phyloP scores from a whole-genome alignment of 2,113 vertebrate species.

The Eulemur rufifrons region DNA sequence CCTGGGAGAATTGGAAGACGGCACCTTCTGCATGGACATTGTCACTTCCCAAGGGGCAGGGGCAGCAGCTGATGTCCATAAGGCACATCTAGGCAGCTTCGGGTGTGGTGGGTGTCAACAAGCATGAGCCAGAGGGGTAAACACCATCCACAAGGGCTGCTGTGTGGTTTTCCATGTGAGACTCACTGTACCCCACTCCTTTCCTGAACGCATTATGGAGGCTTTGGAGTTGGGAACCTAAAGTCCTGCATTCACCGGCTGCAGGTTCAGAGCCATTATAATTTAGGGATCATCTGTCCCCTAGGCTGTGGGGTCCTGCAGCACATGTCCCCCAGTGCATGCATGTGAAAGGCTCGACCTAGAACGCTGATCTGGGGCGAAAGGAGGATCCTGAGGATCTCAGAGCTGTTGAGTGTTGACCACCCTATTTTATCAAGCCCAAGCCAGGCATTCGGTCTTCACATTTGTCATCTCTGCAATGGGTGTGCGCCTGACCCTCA shows the following conservation, averaged over 20 bases:
- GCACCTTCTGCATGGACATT: background rate
- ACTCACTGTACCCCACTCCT: background rate
- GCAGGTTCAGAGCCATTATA: background rate
- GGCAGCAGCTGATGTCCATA: background rate
- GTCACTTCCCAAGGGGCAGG: background rate
- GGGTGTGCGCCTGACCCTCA: background rate
- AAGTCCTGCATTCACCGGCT: too few species aligned
- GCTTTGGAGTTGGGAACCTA: background rate
- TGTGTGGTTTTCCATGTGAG: background rate
- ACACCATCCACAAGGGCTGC: background rate
- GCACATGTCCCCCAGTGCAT: accelerated
- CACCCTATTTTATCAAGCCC: background rate
- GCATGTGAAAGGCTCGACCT: background rate
- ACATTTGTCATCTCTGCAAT: background rate
- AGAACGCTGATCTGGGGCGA: background rate
- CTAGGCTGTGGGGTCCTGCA: background rate
- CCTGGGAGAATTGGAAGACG: background rate
- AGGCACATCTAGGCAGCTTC: background rate
- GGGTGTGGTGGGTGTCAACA: background rate
- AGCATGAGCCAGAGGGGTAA: background rate
- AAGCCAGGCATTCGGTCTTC: background rate
- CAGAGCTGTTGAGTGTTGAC: background rate
- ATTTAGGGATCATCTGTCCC: background rate
- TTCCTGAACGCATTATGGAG: background rate
- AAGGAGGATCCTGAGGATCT: background rate